Percentiles rank a stretch among this genome's conserved stretches.
These are phyloP conservation scores for Notodonta ziczac DNA, from an alignment of 2,888 invertebrate genomes.

Conservation along the genomic window DNA sequence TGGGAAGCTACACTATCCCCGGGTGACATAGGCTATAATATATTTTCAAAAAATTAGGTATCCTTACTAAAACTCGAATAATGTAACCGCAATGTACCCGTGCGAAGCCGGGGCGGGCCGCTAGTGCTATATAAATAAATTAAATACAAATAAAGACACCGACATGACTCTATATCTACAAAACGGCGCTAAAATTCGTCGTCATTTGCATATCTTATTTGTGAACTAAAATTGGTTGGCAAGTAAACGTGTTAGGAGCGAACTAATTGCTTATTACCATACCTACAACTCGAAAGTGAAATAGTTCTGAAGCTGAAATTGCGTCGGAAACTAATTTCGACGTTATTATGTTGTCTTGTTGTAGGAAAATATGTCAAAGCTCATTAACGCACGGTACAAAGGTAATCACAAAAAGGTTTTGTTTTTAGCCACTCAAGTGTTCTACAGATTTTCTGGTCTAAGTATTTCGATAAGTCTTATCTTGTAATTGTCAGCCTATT, in stretches of 20 bases:
- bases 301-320: conserved; percentile 8
- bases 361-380: conserved; percentile 61
- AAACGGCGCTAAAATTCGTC: neutral
- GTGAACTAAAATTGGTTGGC: neutral
- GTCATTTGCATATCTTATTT: neutral
- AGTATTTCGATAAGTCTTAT: too few species aligned
- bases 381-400: conserved; percentile 44
- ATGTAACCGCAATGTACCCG: too few species aligned
- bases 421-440: too few species aligned
- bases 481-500: too few species aligned
- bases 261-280: conserved; percentile 7
- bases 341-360: conserved; percentile 51
- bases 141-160: neutral
- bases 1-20: too few species aligned
- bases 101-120: too few species aligned
- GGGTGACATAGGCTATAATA: too few species aligned
- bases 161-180: neutral
- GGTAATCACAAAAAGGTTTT: neutral
- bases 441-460: too few species aligned
- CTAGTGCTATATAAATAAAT: neutral
- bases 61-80: too few species aligned
- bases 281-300: conserved; percentile 3
- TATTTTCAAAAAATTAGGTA: too few species aligned
- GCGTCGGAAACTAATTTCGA: conserved; percentile 51
- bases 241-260: conserved; percentile 2